Conservation (phyloP, 2,113 vertebrate species). For the Nesospiza acunhae region DNA sequence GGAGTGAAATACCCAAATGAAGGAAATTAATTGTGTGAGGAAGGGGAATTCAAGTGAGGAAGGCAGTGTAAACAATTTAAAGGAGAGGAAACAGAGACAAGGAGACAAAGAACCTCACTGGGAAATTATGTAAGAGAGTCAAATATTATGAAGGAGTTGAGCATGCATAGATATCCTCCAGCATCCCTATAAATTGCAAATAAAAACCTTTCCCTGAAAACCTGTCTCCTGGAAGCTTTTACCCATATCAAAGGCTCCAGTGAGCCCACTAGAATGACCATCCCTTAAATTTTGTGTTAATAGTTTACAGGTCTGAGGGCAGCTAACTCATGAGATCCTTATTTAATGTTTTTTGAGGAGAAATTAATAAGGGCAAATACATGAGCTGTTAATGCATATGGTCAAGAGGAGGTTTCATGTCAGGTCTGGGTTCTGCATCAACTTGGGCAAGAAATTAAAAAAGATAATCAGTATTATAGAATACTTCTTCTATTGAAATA, state of each 20-base stretch:
- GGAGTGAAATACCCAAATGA: neutral
- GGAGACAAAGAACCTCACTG: neutral
- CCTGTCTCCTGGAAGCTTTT: neutral
- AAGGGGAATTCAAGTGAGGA: neutral
- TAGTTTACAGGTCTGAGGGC: neutral
- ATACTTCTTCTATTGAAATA: neutral
- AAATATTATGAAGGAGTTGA: neutral
- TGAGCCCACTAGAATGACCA: neutral
- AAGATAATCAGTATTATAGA: neutral
- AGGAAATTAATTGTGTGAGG: conserved; percentile 6
- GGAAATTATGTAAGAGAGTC: neutral
- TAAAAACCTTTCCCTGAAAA: neutral
- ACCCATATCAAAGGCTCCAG: neutral
- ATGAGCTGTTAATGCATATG: neutral
- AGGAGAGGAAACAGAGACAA: neutral
- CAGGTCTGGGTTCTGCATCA: neutral
- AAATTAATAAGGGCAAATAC: neutral
- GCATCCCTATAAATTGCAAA: neutral
- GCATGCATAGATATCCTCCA: neutral
- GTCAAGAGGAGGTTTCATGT: neutral
- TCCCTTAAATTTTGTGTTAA: neutral
- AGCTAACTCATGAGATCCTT: neutral
- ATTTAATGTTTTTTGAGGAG: neutral
- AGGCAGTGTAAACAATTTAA: neutral
- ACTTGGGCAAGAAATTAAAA: neutral